phyloP scores from a whole-genome alignment of 1,140 invertebrate species.

The Drosophila mauritiana region DNA sequence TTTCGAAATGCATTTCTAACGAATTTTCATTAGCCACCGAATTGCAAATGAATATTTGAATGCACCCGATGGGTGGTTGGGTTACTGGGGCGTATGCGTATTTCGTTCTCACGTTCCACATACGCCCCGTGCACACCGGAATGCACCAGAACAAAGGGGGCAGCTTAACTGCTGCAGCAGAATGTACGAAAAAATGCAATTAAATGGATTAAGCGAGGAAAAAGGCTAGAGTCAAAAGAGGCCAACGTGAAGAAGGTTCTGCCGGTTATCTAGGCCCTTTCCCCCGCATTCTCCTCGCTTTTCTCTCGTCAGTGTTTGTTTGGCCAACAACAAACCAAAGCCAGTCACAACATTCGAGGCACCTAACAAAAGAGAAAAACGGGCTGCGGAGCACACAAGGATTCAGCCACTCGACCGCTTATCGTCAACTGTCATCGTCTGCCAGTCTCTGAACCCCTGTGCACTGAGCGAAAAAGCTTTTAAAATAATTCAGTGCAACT shows the following conservation, averaged over 20 bases:
- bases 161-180: conserved; percentile 31
- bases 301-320: conserved; percentile 38
- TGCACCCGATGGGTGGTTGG: conserved; percentile 5
- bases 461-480: conserved; percentile 1
- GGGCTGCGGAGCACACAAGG: conserved; percentile 17
- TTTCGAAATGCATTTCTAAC: conserved; percentile 70
- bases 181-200: conserved; percentile 58
- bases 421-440: conserved; percentile 73
- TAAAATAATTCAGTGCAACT: not conserved
- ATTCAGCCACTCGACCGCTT: conserved; percentile 62
- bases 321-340: conserved; percentile 59
- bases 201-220: conserved; percentile 63
- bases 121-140: conserved; percentile 29
- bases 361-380: not conserved
- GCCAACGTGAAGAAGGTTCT: conserved; percentile 49
- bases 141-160: conserved; percentile 44
- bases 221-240: conserved; percentile 52
- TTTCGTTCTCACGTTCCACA: conserved; percentile 48
- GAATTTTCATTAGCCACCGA: conserved; percentile 69
- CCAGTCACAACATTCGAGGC: conserved; percentile 60
- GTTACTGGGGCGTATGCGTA: conserved; percentile 63
- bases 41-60: conserved; percentile 55
- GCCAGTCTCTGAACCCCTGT: conserved; percentile 28
- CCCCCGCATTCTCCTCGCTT: not conserved
- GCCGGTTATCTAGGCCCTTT: not conserved